phyloP scores from a whole-genome alignment of 2,113 vertebrate species.

The Bambusicola thoracicus region DNA sequence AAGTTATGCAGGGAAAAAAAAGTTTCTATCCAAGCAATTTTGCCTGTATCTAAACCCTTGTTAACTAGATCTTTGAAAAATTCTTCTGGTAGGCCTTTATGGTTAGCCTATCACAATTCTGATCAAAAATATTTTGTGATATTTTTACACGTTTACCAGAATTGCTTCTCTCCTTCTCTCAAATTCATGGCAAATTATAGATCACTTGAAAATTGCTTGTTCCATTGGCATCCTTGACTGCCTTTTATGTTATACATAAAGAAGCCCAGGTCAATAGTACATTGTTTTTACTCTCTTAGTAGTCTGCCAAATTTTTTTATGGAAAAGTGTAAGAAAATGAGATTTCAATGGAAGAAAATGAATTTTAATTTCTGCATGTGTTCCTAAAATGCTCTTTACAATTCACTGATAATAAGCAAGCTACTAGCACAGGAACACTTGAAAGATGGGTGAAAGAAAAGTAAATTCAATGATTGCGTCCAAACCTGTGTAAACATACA shows the following conservation, averaged over 20 bases:
- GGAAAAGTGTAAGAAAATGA: conserved; percentile 3
- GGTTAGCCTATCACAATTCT: neutral
- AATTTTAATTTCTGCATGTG: neutral
- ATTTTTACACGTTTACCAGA: neutral
- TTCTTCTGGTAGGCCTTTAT: conserved; percentile 4
- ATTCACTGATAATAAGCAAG: neutral
- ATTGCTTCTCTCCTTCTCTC: neutral
- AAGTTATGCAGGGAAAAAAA: neutral
- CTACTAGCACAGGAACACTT: neutral
- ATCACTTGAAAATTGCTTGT: neutral
- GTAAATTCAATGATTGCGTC: neutral
- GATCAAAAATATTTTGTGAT: neutral
- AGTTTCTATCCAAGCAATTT: neutral
- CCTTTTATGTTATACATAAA: neutral
- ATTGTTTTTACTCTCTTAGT: neutral
- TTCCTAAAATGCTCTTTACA: neutral
- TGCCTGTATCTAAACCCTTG: neutral
- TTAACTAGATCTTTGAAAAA: neutral
- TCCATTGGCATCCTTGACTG: neutral
- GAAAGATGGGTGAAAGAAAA: neutral
- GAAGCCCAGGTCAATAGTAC: neutral
- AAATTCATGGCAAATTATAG: neutral
- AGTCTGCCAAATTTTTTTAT: neutral
- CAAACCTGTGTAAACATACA: neutral
- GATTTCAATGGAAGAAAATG: neutral